Conservation (phyloP, 2,797 vertebrate species). For the Galago senegalensis region DNA sequence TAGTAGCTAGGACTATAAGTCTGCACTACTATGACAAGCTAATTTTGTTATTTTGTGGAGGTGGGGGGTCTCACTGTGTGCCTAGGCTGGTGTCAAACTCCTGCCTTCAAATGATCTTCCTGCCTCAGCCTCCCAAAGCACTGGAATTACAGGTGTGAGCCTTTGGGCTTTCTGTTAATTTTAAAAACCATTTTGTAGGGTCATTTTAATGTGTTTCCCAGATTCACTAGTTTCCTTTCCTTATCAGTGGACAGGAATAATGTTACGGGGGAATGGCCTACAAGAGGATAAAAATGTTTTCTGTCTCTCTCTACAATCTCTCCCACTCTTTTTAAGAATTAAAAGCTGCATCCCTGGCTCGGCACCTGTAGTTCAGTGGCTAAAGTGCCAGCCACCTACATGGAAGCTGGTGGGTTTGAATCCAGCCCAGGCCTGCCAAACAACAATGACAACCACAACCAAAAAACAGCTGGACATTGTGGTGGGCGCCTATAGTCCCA, state of each 20-base stretch:
- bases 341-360: no score
- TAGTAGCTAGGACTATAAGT: not conserved
- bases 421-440: no score
- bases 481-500: no score
- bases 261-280: no score
- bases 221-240: slow-evolving; percentile 7
- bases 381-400: no score
- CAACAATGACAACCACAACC: no score
- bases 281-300: no score
- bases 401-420: no score
- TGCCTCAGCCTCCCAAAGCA: not conserved
- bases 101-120: not conserved
- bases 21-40: not conserved
- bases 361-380: no score
- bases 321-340: no score
- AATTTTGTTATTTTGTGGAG: not conserved
- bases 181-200: not conserved
- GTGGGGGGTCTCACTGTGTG: not conserved
- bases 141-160: not conserved
- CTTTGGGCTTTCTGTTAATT: not conserved
- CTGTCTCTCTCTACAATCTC: no score
- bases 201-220: slow-evolving; percentile 20
- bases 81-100: not conserved
- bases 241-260: slow-evolving; percentile 37
- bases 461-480: no score